phyloP scores from a whole-genome alignment of 2,113 vertebrate genomes.

The Willisornis vidua region DNA sequence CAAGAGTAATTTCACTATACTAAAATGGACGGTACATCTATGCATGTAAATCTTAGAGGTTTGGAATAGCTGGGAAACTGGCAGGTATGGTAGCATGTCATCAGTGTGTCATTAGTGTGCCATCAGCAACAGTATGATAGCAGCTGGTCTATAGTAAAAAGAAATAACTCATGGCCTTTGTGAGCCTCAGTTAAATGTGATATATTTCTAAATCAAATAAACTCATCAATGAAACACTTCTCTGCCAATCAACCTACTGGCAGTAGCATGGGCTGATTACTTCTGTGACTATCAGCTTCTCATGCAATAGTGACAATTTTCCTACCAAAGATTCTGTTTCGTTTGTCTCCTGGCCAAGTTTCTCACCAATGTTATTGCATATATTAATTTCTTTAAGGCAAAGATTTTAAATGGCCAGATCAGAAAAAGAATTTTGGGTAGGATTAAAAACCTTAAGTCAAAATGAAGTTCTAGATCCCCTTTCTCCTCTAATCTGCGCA shows the following conservation, averaged over 20 bases:
- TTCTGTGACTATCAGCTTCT: not conserved
- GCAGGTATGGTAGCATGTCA: not conserved
- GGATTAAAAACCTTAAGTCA: not conserved
- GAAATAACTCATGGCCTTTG: not conserved
- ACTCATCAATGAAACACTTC: not conserved
- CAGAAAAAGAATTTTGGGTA: not conserved
- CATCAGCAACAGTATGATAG: not conserved
- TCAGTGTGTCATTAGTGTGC: not conserved
- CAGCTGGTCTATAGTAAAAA: conserved; percentile 1
- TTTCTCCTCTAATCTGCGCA: not conserved
- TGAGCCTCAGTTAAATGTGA: not conserved
- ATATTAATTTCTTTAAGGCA: not conserved
- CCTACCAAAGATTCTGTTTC: not conserved
- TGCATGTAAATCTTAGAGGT: conserved; percentile 12
- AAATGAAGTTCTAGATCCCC: not conserved
- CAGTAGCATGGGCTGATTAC: not conserved
- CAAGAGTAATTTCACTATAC: not conserved
- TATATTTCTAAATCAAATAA: conserved; percentile 25
- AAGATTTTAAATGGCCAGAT: not conserved
- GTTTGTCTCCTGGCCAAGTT: not conserved
- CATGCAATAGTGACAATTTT: not conserved
- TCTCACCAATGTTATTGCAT: not conserved
- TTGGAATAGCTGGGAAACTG: conserved; percentile 11
- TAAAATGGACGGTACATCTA: conserved; percentile 41
- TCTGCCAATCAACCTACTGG: not conserved